Evolutionary conservation across 92 coral and sea anemone genomes (phyloP).

Genomic region (Chrysogorgia sp.): DNA sequence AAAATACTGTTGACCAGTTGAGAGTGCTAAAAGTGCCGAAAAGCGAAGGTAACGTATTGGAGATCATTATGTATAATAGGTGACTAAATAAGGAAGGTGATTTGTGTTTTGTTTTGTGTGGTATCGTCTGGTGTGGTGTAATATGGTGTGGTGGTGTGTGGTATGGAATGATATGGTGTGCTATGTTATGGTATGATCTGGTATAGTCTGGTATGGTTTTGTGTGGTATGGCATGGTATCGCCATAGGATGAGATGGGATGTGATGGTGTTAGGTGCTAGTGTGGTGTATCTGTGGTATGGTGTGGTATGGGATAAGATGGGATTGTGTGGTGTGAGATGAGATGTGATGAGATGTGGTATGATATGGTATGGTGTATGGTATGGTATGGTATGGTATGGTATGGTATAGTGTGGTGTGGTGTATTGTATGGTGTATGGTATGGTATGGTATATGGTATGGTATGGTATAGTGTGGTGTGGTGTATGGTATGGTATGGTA

Average conservation of each 20-base stretch:
- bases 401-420: neutral
- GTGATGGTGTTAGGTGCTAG: neutral
- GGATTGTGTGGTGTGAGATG: no score
- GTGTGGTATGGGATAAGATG: neutral
- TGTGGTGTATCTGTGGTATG: neutral
- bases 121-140: no score
- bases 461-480: neutral
- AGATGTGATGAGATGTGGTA: neutral
- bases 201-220: neutral
- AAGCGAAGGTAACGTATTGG: constrained; percentile 68
- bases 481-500: neutral
- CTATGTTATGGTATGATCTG: neutral
- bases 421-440: constrained; percentile 8
- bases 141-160: no score
- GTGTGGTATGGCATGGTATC: constrained; percentile 7
- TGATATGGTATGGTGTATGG: neutral
- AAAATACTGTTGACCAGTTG: constrained; percentile 53
- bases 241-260: neutral
- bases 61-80: neutral
- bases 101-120: no score
- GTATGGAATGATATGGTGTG: no score
- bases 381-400: constrained; percentile 7
- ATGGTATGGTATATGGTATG: neutral
- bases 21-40: constrained; percentile 68
- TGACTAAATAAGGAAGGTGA: no score